Percentiles rank a stretch among this genome's conserved stretches.
These are phyloP conservation scores for Delichon dasypus DNA, from an alignment of 2,797 vertebrate species.

Conservation along the genomic window DNA sequence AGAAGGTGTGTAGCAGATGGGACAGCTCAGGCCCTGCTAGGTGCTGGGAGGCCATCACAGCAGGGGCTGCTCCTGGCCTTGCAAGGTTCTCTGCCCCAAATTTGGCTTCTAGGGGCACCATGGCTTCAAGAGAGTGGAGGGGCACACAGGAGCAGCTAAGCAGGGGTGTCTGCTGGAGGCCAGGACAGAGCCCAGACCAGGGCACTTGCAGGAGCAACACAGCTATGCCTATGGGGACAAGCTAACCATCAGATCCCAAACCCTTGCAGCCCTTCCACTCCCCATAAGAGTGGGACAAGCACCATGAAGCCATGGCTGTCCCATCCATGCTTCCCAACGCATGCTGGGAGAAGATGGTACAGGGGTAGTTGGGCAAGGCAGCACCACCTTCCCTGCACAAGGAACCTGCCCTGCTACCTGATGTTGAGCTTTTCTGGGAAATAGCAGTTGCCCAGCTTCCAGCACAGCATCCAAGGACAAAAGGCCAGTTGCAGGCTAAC, in stretches of 20 bases:
- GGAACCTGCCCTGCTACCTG: not conserved
- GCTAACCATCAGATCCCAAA: not conserved
- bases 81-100: not conserved
- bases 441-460: rapidly evolving
- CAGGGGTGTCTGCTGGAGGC: not conserved
- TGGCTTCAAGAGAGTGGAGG: rapidly evolving
- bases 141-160: not conserved
- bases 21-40: not conserved
- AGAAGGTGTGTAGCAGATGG: not conserved
- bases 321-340: not conserved
- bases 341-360: not conserved
- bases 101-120: not conserved
- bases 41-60: not conserved
- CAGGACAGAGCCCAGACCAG: not conserved
- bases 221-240: not conserved
- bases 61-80: not conserved
- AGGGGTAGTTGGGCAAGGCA: not conserved
- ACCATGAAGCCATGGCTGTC: not conserved
- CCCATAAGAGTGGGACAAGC: not conserved
- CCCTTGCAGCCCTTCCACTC: rapidly evolving
- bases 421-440: rapidly evolving
- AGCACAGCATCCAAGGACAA: not conserved
- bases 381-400: not conserved
- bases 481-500: not conserved
- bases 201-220: not conserved